A percentile compares a stretch with the other conserved stretches of the same genome.
These are phyloP conservation scores for Tapera naevia DNA, from an alignment of 2,797 vertebrate genomes.

Conservation along the genomic window DNA sequence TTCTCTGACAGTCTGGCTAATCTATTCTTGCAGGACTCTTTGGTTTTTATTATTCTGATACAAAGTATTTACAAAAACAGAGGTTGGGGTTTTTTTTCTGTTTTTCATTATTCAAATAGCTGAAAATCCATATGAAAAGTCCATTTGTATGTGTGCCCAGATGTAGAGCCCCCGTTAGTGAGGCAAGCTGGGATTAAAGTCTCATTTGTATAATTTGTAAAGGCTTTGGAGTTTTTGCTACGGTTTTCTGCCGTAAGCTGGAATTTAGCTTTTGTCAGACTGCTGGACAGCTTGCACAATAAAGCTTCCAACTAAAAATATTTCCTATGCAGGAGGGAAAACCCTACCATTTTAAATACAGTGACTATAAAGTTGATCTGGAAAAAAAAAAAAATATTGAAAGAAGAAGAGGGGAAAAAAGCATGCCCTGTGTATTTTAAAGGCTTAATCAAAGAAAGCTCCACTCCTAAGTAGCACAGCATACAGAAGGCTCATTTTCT, in stretches of 20 bases:
- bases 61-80: slow-evolving; percentile 12
- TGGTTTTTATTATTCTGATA: not conserved
- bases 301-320: slow-evolving; percentile 34
- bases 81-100: not conserved
- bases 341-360: not conserved
- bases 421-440: not conserved
- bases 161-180: not conserved
- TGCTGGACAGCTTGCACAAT: slow-evolving; percentile 42
- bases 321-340: not conserved
- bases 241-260: slow-evolving; percentile 19
- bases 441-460: not conserved
- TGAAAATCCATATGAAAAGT: slow-evolving; percentile 29
- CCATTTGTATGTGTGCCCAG: not conserved
- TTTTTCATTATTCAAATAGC: slow-evolving; percentile 42
- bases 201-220: slow-evolving; percentile 56
- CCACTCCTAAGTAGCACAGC: not conserved
- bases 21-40: not conserved
- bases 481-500: not conserved
- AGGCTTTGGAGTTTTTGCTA: slow-evolving; percentile 51
- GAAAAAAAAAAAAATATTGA: not conserved
- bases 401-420: not conserved
- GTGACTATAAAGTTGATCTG: not conserved
- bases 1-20: slow-evolving; percentile 20
- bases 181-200: slow-evolving; percentile 60
- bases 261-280: slow-evolving; percentile 39